These are phyloP conservation scores for Labeo catla DNA, from an alignment of 2,113 vertebrate species.

Conservation along the genomic window DNA sequence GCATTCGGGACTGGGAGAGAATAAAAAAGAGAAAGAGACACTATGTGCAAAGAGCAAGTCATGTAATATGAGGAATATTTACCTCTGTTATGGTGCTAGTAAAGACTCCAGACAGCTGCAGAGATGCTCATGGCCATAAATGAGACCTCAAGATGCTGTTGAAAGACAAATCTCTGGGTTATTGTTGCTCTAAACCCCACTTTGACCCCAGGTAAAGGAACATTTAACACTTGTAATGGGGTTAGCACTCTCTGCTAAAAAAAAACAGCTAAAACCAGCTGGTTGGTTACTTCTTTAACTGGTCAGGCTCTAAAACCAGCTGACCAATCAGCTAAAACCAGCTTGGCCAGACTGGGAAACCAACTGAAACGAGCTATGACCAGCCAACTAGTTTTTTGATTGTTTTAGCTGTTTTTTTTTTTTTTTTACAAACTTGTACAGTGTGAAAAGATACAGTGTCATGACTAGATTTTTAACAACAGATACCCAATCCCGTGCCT, in stretches of 20 bases:
- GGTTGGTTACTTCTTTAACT: too few relatives aligned
- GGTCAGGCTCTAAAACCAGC: too few relatives aligned
- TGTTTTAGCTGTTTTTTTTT: too few relatives aligned
- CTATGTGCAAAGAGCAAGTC: not conserved
- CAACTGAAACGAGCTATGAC: too few relatives aligned
- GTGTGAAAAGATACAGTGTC: not conserved
- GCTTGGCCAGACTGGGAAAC: too few relatives aligned
- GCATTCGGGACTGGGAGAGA: not conserved
- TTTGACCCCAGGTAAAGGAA: too few relatives aligned
- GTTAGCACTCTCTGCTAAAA: not conserved
- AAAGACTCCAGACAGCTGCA: not conserved
- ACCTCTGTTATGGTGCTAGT: not conserved
- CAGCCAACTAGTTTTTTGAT: too few relatives aligned
- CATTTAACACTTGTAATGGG: not conserved
- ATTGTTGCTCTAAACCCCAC: not conserved
- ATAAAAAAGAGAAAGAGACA: not conserved
- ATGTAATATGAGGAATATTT: slow-evolving; percentile 21
- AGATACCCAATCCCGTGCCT: not conserved
- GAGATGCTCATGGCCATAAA: not conserved
- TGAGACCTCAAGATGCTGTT: not conserved
- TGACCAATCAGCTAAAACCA: too few relatives aligned
- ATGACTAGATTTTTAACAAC: not conserved
- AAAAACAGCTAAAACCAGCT: too few relatives aligned
- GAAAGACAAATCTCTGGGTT: not conserved
- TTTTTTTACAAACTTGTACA: not conserved